phyloP scores from a whole-genome alignment of 2,113 vertebrate species.

The Trichomycterus rosablanca region DNA sequence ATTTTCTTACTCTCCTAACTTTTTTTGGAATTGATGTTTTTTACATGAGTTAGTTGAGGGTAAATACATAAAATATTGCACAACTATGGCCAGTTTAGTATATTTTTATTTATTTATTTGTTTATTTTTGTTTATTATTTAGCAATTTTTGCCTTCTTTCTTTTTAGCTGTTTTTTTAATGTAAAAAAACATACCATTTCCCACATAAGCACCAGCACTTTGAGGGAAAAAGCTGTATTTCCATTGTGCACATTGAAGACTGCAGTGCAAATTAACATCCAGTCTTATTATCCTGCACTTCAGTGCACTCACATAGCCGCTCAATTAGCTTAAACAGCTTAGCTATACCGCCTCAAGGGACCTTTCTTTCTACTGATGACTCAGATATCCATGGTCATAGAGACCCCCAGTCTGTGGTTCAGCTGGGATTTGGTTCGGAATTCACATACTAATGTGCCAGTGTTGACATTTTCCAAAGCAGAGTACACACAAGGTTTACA shows the following conservation, averaged over 20 bases:
- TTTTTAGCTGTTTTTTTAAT: too few relatives aligned
- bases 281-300: not conserved
- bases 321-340: constrained; percentile 21
- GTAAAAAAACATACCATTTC: too few relatives aligned
- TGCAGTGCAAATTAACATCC: not conserved
- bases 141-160: too few relatives aligned
- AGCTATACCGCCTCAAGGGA: not conserved
- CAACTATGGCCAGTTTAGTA: too few relatives aligned
- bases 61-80: too few relatives aligned
- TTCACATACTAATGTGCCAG: not conserved
- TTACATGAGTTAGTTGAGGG: too few relatives aligned
- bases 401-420: not conserved
- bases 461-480: not conserved
- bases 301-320: not conserved
- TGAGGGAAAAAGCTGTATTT: not conserved
- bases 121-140: too few relatives aligned
- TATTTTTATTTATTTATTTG: too few relatives aligned
- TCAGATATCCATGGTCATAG: not conserved
- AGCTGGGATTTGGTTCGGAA: not conserved
- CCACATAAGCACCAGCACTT: too few relatives aligned
- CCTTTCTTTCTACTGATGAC: not conserved
- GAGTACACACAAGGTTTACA: not conserved
- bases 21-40: too few relatives aligned
- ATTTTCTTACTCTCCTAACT: too few relatives aligned
- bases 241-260: not conserved